A percentile compares a stretch with the other conserved stretches of the same genome.
Conservation (phyloP, 2,888 invertebrate species). For the Lasioglossum vierecki region DNA sequence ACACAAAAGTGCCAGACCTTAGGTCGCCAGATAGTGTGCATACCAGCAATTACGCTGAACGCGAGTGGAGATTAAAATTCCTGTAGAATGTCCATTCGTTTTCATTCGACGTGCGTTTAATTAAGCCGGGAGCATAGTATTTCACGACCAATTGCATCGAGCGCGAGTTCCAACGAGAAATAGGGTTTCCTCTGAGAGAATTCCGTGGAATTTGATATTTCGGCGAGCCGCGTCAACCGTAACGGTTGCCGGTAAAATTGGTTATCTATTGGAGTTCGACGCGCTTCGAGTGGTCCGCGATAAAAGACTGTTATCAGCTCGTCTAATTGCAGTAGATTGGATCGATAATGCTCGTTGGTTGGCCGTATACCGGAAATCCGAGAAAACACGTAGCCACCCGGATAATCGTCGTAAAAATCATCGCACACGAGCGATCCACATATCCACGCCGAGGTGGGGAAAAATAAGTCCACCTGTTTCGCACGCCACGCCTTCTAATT, state of each 20-base stretch:
- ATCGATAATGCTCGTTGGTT: conserved; percentile 17
- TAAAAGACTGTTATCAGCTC: conserved; percentile 22
- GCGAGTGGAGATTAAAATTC: neutral
- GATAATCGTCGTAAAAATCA: conserved; percentile 22
- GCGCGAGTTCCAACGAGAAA: conserved; percentile 3
- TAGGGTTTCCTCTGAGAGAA: neutral
- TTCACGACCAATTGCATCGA: conserved; percentile 25
- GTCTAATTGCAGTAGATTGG: conserved; percentile 38
- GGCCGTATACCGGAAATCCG: conserved; percentile 23
- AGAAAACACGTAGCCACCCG: neutral
- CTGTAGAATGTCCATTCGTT: neutral
- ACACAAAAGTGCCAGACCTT: neutral
- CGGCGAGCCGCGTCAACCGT: neutral
- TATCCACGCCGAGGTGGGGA: neutral
- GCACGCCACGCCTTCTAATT: conserved; percentile 15
- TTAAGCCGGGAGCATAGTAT: conserved; percentile 20
- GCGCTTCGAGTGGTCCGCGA: neutral
- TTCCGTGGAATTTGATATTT: conserved; percentile 18
- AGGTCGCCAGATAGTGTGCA: neutral
- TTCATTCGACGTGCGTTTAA: conserved; percentile 9
- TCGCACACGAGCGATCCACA: neutral
- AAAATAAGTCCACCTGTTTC: neutral
- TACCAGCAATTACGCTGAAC: neutral
- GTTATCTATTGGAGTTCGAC: neutral
- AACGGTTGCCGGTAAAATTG: neutral